Conservation (phyloP, 2,888 invertebrate genomes). For the Mythimna ferrago region DNA sequence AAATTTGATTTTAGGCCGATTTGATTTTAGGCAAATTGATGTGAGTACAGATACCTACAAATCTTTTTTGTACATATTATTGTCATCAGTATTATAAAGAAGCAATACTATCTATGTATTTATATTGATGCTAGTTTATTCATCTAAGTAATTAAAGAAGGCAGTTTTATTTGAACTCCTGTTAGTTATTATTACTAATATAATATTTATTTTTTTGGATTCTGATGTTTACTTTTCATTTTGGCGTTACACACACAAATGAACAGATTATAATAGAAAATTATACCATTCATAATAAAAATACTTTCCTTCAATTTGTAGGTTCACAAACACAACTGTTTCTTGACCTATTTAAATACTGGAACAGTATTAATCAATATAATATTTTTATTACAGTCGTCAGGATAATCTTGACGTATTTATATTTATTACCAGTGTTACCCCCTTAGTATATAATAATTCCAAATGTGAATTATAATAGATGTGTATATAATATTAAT, state of each 20-base stretch:
- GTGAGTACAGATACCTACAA: conserved; percentile 29
- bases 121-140: conserved; percentile 28
- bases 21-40: conserved; percentile 35
- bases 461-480: conserved; percentile 62
- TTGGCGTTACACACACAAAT: neutral
- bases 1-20: conserved; percentile 17
- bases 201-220: conserved; percentile 2
- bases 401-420: conserved; percentile 15
- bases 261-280: too few relatives aligned
- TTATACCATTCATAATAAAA: neutral
- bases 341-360: neutral
- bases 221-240: neutral
- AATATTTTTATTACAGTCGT: conserved; percentile 27
- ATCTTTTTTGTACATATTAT: conserved; percentile 53
- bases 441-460: conserved; percentile 50
- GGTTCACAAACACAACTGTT: neutral
- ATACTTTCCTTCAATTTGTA: neutral
- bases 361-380: conserved; percentile 17
- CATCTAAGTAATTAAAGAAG: neutral
- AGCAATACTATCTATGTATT: conserved; percentile 45
- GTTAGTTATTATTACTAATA: conserved; percentile 1
- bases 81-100: conserved; percentile 59
- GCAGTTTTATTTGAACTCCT: conserved; percentile 15
- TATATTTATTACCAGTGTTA: conserved; percentile 44
- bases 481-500: conserved; percentile 72